Evolutionary conservation across 2,888 invertebrate genomes (phyloP).

Genomic region (Mythimna loreyi): DNA sequence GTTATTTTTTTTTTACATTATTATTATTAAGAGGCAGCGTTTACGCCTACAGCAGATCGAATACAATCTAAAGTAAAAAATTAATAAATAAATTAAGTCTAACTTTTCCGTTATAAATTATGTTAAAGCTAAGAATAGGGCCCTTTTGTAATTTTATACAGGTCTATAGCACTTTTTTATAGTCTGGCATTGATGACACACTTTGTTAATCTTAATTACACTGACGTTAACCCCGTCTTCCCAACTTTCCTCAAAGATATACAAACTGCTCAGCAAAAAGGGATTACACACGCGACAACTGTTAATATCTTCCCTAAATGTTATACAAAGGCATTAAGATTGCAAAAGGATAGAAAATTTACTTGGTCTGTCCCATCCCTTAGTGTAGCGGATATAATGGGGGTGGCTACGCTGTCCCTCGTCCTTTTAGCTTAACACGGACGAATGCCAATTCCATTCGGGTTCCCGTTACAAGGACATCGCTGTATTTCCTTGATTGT

Average conservation of each 20-base stretch:
- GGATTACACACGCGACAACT: conserved; percentile 32
- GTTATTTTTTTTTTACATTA: too few relatives aligned
- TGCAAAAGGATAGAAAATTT: conserved; percentile 40
- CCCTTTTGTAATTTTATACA: too few relatives aligned
- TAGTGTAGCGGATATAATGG: conserved; percentile 45
- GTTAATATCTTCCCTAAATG: conserved; percentile 41
- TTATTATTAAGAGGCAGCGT: too few relatives aligned
- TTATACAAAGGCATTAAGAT: conserved; percentile 50
- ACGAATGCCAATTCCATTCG: conserved; percentile 50
- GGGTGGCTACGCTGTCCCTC: conserved; percentile 27
- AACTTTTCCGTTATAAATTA: too few relatives aligned
- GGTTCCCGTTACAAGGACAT: conserved; percentile 37
- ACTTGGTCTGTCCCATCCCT: conserved; percentile 17
- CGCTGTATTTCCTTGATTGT: conserved; percentile 33
- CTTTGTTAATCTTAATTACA: conserved; percentile 2
- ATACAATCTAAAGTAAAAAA: too few relatives aligned
- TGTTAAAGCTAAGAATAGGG: too few relatives aligned
- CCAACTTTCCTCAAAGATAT: conserved; percentile 23
- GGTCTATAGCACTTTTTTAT: too few relatives aligned
- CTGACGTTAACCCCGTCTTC: conserved; percentile 2
- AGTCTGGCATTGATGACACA: too few relatives aligned
- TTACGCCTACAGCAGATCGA: too few relatives aligned
- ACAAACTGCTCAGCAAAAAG: conserved; percentile 21
- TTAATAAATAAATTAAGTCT: too few relatives aligned
- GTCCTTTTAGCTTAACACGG: conserved; percentile 47